These are phyloP conservation scores for Clupea harengus DNA, from an alignment of 2,113 vertebrate genomes.

Conservation along the genomic window DNA sequence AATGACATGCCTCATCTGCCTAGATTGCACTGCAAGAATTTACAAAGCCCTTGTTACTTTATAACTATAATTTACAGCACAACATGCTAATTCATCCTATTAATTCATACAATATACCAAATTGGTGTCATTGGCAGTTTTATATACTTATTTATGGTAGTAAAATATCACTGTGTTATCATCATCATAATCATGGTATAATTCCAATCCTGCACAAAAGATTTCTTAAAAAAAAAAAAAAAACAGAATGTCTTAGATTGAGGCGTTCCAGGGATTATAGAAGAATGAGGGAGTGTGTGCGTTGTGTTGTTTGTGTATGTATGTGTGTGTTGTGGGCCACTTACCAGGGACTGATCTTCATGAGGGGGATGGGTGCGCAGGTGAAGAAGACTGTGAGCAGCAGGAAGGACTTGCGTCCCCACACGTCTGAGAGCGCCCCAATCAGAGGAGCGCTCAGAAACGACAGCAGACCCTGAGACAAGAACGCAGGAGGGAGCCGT, in stretches of 20 bases:
- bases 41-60: not conserved
- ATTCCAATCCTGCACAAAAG: no score
- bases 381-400: conserved; percentile 96
- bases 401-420: conserved; percentile 96
- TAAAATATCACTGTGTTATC: no score
- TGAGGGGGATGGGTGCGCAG: conserved; percentile 92
- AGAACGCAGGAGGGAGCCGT: not conserved
- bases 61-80: no score
- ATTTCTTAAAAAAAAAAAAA: no score
- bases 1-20: not conserved
- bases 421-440: conserved; percentile 93
- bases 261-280: no score
- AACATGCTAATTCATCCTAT: not conserved
- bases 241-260: no score
- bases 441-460: conserved; percentile 95
- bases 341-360: conserved; percentile 96
- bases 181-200: no score
- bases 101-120: not conserved
- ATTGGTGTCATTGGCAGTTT: not conserved
- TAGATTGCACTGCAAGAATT: no score
- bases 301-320: not conserved
- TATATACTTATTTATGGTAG: not conserved
- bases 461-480: conserved; percentile 84
- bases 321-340: conserved; percentile 32
- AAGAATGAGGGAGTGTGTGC: not conserved